A percentile compares a stretch with the other conserved stretches of the same genome.
Conservation (phyloP, 1,140 invertebrate species). For the Saccostrea echinata region DNA sequence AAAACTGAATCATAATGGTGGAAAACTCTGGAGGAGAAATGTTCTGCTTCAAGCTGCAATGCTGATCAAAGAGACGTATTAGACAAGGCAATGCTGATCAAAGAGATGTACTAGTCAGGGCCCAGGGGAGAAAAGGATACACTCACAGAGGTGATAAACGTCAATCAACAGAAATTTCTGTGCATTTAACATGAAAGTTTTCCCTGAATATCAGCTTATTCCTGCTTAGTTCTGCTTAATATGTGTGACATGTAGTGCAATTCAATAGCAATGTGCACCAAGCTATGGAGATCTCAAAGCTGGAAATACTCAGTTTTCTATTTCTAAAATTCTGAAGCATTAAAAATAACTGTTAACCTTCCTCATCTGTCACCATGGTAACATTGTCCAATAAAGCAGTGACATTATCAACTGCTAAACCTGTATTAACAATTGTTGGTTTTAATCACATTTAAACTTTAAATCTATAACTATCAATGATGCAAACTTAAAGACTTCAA, state of each 20-base stretch:
- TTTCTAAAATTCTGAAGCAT: not conserved
- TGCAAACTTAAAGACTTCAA: too few relatives aligned
- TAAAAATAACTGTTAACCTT: not conserved
- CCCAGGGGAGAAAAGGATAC: not conserved
- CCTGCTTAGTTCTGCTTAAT: not conserved
- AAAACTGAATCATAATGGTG: too few relatives aligned
- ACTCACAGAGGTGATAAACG: not conserved
- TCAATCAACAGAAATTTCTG: not conserved
- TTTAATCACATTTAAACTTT: not conserved
- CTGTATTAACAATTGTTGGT: constrained; percentile 38
- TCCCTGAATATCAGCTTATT: not conserved
- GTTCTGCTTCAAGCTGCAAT: too few relatives aligned
- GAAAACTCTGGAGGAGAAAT: too few relatives aligned
- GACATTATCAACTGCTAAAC: not conserved
- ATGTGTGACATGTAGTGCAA: not conserved
- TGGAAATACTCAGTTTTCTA: not conserved
- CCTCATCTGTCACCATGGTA: constrained; percentile 26
- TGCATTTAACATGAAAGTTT: not conserved
- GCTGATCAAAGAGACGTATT: too few relatives aligned
- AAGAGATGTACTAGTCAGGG: too few relatives aligned
- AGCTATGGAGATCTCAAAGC: not conserved
- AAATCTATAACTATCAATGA: too few relatives aligned
- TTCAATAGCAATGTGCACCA: not conserved
- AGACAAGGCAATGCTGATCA: too few relatives aligned
- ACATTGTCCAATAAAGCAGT: not conserved